Evolutionary conservation across 2,888 invertebrate genomes (phyloP).

Genomic region (Branchinecta sandiegonensis): DNA sequence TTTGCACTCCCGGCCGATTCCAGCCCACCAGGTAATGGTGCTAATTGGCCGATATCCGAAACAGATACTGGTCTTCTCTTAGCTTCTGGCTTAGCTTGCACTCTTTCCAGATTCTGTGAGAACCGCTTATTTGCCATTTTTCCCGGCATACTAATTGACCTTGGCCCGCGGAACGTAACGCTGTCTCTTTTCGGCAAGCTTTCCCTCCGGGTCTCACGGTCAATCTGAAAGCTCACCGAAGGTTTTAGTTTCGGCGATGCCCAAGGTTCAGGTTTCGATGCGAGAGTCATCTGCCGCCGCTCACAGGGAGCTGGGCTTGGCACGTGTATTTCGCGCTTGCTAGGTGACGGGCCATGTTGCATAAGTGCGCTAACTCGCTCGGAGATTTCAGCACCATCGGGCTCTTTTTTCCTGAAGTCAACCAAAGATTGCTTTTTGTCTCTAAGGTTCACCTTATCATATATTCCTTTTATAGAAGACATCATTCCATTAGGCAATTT

Average conservation of each 20-base stretch:
- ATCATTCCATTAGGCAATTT: background rate
- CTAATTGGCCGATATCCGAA: background rate
- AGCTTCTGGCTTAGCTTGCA: background rate
- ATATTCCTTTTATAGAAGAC: background rate
- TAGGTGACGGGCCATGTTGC: background rate
- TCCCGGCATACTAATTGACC: slow-evolving; percentile 4
- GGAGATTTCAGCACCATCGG: background rate
- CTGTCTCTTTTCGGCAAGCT: background rate
- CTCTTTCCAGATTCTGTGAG: slow-evolving; percentile 1
- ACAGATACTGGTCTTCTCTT: background rate
- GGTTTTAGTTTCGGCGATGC: background rate
- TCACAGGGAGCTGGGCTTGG: slow-evolving; percentile 10
- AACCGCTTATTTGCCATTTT: background rate
- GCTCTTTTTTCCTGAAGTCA: background rate
- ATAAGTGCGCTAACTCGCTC: background rate
- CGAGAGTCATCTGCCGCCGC: background rate
- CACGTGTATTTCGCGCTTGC: background rate
- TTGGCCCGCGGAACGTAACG: background rate
- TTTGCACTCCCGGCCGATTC: too few species aligned
- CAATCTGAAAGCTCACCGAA: slow-evolving; percentile 8
- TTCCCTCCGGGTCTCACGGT: background rate
- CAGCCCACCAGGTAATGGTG: too few species aligned
- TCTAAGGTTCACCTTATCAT: background rate
- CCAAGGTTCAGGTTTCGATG: background rate
- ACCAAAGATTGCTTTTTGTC: background rate